These are phyloP conservation scores for Arothron firmamentum DNA, from an alignment of 2,113 vertebrate genomes.

Conservation along the genomic window DNA sequence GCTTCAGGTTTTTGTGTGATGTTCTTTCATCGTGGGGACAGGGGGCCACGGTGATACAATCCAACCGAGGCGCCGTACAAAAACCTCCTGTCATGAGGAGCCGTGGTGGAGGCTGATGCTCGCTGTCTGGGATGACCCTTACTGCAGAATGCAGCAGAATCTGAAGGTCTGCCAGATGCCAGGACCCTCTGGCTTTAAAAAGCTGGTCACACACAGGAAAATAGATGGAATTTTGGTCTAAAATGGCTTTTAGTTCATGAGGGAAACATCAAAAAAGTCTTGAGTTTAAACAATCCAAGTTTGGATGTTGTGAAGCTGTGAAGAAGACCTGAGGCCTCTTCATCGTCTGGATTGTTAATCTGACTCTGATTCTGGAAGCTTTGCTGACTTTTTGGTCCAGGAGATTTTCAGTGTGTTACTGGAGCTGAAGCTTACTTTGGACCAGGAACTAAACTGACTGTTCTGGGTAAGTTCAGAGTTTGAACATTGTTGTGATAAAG, in stretches of 20 bases:
- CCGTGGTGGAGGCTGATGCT: conserved; percentile 12
- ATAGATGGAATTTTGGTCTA: neutral
- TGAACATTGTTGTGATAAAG: too few relatives aligned
- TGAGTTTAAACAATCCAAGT: neutral
- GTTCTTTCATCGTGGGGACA: conserved; percentile 84
- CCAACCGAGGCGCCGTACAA: conserved; percentile 81
- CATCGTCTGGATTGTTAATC: conserved; percentile 14
- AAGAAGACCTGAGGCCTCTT: neutral
- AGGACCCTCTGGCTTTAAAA: neutral
- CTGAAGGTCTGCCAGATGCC: neutral
- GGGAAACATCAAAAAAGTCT: neutral
- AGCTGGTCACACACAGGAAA: neutral
- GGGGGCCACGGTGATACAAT: conserved; percentile 84
- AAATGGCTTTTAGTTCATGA: neutral
- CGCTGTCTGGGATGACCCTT: neutral
- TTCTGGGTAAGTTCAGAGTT: conserved; percentile 48
- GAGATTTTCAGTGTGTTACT: conserved; percentile 59
- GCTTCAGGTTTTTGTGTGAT: conserved; percentile 81
- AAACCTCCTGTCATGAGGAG: conserved; percentile 73
- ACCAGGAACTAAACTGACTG: conserved; percentile 72
- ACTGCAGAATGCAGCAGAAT: neutral
- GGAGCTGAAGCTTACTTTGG: conserved; percentile 71
- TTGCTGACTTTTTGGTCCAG: conserved; percentile 43
- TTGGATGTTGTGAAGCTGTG: neutral
- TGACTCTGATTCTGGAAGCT: neutral